These are phyloP conservation scores for Bhutanitis thaidina DNA, from an alignment of 2,888 invertebrate species.

Conservation along the genomic window DNA sequence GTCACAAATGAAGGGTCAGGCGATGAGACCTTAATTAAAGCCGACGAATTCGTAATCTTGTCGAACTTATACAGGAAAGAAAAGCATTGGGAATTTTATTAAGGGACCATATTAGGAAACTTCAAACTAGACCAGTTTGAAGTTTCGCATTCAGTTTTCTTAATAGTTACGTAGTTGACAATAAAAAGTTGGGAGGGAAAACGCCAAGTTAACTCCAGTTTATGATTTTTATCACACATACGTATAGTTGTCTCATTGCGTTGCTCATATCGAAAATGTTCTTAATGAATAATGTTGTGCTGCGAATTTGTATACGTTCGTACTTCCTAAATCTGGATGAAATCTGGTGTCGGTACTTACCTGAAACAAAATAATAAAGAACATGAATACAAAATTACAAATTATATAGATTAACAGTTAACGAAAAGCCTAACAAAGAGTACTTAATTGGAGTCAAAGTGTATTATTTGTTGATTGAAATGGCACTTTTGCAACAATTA, in stretches of 20 bases:
- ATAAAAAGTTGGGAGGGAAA: too few species aligned
- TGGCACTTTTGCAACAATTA: slow-evolving; percentile 51
- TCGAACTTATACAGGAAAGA: slow-evolving; percentile 25
- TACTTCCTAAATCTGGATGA: neutral
- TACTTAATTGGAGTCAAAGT: neutral
- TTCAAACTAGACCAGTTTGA: too few species aligned
- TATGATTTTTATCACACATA: too few species aligned
- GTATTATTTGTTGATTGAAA: slow-evolving; percentile 41
- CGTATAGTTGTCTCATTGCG: too few species aligned
- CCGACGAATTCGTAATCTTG: slow-evolving; percentile 53
- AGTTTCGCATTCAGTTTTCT: too few species aligned
- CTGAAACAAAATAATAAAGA: slow-evolving; percentile 49
- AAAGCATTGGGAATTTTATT: slow-evolving; percentile 4
- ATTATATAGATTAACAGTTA: neutral
- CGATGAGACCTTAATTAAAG: slow-evolving; percentile 69
- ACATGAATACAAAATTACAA: slow-evolving; percentile 18
- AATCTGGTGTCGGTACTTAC: slow-evolving; percentile 46
- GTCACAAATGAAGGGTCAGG: slow-evolving; percentile 70
- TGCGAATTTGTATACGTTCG: neutral
- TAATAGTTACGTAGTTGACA: too few species aligned
- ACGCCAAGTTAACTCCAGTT: too few species aligned
- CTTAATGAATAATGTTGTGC: too few species aligned
- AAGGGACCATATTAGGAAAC: neutral
- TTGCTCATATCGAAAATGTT: too few species aligned
- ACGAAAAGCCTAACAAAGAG: neutral